Base-by-base conservation (phyloP, 2,888 invertebrate genomes). In the Megamerina dolium region DNA sequence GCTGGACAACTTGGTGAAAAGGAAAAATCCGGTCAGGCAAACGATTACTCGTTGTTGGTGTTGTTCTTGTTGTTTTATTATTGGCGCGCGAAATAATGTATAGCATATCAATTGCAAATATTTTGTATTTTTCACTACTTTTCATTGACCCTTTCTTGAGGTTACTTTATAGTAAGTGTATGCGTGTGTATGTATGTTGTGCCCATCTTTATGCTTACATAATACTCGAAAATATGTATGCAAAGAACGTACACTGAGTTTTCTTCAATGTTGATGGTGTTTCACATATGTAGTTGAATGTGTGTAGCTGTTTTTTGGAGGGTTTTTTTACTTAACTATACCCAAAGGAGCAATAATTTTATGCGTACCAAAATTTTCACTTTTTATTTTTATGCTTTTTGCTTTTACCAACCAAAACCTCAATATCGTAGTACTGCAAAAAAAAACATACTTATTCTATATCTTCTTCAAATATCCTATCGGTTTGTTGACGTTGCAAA, bases 71-170 rank as follows among this genome's bases (percentile, higher is more conserved):
- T 37, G 8, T 14, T 27, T 3, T 29, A 29, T 29, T 37, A 16
- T 19, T 30, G 35, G 9, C 26, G n/a, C n/a, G 39, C 32, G 27
- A 20, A 43, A 37, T 41, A 40, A 32, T 43, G 38, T 40, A 37
- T 31, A 29, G 43, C 36, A 46, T 45, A 45, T 45, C 45, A 40
- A 45, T 45, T 41, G 31, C 45, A 42, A 39, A 35, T 37, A 21
- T 29, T 35, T 32, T 20, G n/a, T 16, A 10, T 27, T 21, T 4
- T 27, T 31, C 9, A 9, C 4, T 31, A 14, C 16, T 9, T 10
- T 31, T 4, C 16, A 13, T 2, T 5, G 10, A n/a, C 3, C 27
- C 3, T 27, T 27, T 13, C 3, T 13, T 13, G 10, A n/a, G 27
- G 3, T 3, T 27, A 13, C 5, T n/a, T 4, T 10, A 10, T n/a